Base-by-base conservation (phyloP, 2,888 invertebrate genomes). In the Lottia scabra region DNA sequence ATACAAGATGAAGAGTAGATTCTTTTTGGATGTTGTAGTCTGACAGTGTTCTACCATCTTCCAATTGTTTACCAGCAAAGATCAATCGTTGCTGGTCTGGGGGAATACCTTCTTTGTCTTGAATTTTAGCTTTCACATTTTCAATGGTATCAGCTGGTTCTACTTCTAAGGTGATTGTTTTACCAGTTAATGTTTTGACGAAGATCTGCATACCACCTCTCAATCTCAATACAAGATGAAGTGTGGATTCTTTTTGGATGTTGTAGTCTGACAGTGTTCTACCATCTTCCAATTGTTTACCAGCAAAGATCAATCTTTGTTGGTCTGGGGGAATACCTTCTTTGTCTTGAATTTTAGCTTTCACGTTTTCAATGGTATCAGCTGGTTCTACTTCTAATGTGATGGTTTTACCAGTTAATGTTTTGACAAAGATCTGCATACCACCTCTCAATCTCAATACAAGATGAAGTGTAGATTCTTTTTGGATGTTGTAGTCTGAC, bases 1-100 rank as follows among this genome's bases (percentile, higher is more conserved):
- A 92, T 76, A 97, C 97, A 91, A 91, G 82, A 90, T 97, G 97
- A 79, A 98, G 93, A n/a, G 97, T 98, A 0, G 97, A 97, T 90
- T 96, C 96, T 89, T 96, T 96, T 91, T 97, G 96, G 88, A 97
- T 96, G 90, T 96, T 96, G 90, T 97, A 96, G 88, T 98, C 97
- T 0, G 95, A 95, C 30, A 97, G 91, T 1, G 96, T 96, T 69
- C 96, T 93, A 6, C 96, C 97, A 92, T 97, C 97, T 91, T 97
- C 97, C 86, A 97, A 90, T 90, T 98, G 97, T 90, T 96, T 97
- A 71, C 97, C 97, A 82, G 96, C 96, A 90, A 97, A 97, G 90
- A 96, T 96, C 89, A 96, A 91, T 86, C 95, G 93, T 90, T 95
- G 95, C 90, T 95, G 95, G 90, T 95, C 95, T 71, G 92, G 92